These are phyloP conservation scores for Mythimna ferrago DNA, from an alignment of 2,888 invertebrate species.

Conservation along the genomic window DNA sequence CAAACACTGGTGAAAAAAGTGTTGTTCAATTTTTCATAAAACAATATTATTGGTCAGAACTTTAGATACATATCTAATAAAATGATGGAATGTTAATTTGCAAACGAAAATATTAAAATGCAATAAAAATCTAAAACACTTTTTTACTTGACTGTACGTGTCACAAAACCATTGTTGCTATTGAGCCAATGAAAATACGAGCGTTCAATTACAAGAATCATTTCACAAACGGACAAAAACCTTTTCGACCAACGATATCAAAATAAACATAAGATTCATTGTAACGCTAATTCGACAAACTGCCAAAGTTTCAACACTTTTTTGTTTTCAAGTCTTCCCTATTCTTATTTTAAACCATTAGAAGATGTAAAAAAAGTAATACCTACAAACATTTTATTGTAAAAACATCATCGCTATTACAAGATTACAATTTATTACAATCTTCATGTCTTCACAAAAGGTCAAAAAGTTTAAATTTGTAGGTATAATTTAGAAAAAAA, in stretches of 20 bases:
- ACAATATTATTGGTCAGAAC: background rate
- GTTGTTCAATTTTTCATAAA: background rate
- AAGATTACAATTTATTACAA: constrained; percentile 23
- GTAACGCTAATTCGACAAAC: too few relatives aligned
- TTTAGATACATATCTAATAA: background rate
- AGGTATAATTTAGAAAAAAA: constrained; percentile 18
- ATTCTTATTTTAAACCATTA: background rate
- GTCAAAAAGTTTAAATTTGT: constrained; percentile 6
- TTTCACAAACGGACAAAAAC: background rate
- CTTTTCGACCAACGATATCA: background rate
- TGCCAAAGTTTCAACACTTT: background rate
- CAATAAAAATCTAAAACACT: background rate
- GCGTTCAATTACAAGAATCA: constrained; percentile 3
- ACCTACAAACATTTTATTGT: background rate
- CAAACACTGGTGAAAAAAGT: background rate
- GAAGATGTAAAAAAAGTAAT: background rate
- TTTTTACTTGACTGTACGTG: constrained; percentile 17
- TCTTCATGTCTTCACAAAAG: constrained; percentile 24
- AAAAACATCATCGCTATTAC: constrained; percentile 8
- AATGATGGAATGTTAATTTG: background rate
- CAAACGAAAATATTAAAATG: background rate
- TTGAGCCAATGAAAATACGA: background rate
- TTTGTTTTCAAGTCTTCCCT: background rate
- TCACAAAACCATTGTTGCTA: constrained; percentile 3
- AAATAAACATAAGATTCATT: background rate